A percentile compares a stretch with the other conserved stretches of the same genome.
Conservation (phyloP, 2,113 vertebrate species). For the Empidonax alnorum region DNA sequence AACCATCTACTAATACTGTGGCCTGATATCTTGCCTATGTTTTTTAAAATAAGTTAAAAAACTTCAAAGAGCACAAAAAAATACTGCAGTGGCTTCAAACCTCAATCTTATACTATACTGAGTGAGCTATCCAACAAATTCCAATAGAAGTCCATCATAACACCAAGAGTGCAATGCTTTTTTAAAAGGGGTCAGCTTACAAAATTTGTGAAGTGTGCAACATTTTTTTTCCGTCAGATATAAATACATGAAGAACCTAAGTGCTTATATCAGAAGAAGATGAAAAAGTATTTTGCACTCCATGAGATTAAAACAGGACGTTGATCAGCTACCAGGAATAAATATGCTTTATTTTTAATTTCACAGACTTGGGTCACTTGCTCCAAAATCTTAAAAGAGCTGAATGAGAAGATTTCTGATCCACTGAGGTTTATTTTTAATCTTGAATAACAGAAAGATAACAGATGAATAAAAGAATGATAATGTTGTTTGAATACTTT, state of each 20-base stretch:
- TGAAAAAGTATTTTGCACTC: slow-evolving; percentile 18
- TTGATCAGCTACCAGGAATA: slow-evolving; percentile 29
- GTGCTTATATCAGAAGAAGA: background rate
- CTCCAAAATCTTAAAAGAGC: slow-evolving; percentile 5
- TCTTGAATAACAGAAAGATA: slow-evolving; percentile 53
- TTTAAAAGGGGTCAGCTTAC: background rate
- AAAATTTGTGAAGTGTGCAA: background rate
- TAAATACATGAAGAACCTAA: background rate
- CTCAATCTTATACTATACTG: background rate
- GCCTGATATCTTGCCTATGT: background rate
- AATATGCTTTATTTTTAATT: slow-evolving; percentile 46
- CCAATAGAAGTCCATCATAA: background rate
- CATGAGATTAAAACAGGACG: slow-evolving; percentile 19
- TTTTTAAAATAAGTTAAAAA: background rate
- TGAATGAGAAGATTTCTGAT: slow-evolving; percentile 28
- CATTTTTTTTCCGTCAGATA: background rate
- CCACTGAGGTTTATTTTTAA: slow-evolving; percentile 51
- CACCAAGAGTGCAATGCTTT: background rate
- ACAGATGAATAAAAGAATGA: background rate
- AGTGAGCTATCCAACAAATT: background rate
- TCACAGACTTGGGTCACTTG: slow-evolving; percentile 36
- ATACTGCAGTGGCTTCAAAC: background rate
- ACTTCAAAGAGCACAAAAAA: background rate
- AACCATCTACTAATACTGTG: background rate
- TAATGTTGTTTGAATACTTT: background rate